Evolutionary conservation across 2,888 invertebrate genomes (phyloP), one percentile per base, ranked within the genome.

Genomic region (Thera britannica): DNA sequence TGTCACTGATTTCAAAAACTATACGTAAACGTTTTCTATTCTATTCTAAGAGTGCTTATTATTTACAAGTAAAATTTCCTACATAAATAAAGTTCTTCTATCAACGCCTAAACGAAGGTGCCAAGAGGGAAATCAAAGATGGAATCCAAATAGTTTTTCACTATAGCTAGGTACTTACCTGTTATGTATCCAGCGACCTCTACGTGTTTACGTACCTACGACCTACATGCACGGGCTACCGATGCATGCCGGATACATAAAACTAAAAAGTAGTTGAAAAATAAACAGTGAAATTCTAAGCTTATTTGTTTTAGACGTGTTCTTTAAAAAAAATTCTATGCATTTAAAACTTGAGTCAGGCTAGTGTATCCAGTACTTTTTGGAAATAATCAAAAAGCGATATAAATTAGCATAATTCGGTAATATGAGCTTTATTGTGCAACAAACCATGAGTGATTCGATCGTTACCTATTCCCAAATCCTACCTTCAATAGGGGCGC

Each of bases 171-270:
- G 44, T 46, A 9, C 44, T 46, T 52, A 51, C 51, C 51, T 51
- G 12, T 6, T 23, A 51, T 23, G 51, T 8, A 23, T 51, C 51
- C 23, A 8, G 52, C 34, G 34, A 5, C 9, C 52, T 9, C 52
- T 52, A n/a, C 52, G n/a, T 34, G 52, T 34, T 34, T 6, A 52
- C 52, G 8, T 52, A 52, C 34, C 8, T 52, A 52, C 52, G 7
- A 52, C 52, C 52, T 52, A 52, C 9, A 46, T 46, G 44, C 44
- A 52, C 34, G 52, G 34, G 52, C 52, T 52, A 9, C 34, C 52
- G n/a, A 52, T 52, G 34, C 52, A 52, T 52, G 52, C 52, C 34
- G 52, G 34, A 34, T 52, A 52, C 52, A 34, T 52, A 52, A 34
- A 52, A 34, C 6, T 3, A 12, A 23, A 52, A 9, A 52, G 7